These are phyloP conservation scores for Capreolus pygargus DNA, from an alignment of 2,113 vertebrate genomes.

Conservation along the genomic window DNA sequence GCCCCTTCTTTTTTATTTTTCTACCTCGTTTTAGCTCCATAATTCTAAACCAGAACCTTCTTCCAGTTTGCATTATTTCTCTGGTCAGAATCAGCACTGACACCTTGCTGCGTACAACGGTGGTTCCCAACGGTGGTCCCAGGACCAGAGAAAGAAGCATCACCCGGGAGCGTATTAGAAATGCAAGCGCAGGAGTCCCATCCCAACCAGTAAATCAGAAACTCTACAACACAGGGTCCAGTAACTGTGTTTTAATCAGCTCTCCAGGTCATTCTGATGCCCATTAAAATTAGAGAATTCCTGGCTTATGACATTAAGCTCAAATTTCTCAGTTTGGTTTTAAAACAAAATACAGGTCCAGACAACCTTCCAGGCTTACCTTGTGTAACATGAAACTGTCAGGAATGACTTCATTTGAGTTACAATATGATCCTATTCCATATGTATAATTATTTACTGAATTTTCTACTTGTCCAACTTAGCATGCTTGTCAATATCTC, in stretches of 20 bases:
- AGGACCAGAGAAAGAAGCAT: rapidly evolving
- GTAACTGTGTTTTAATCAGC: neutral
- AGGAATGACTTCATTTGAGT: neutral
- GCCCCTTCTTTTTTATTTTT: neutral
- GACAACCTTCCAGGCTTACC: neutral
- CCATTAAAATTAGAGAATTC: neutral
- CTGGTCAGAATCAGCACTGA: neutral
- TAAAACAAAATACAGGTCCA: neutral
- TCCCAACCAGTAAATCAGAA: neutral
- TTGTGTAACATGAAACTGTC: neutral
- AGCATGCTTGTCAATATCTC: neutral
- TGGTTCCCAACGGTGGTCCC: neutral
- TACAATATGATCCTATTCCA: neutral
- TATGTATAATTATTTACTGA: neutral
- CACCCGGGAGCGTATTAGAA: rapidly evolving
- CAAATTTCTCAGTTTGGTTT: neutral
- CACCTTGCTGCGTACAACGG: neutral
- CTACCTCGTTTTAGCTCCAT: neutral
- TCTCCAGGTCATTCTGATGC: neutral
- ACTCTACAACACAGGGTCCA: rapidly evolving
- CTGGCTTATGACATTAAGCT: neutral
- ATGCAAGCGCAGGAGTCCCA: neutral
- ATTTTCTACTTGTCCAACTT: neutral
- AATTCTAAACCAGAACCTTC: neutral
- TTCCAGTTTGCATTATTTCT: neutral